phyloP scores from a whole-genome alignment of 2,888 invertebrate genomes.

The Sphaerophoria taeniata region DNA sequence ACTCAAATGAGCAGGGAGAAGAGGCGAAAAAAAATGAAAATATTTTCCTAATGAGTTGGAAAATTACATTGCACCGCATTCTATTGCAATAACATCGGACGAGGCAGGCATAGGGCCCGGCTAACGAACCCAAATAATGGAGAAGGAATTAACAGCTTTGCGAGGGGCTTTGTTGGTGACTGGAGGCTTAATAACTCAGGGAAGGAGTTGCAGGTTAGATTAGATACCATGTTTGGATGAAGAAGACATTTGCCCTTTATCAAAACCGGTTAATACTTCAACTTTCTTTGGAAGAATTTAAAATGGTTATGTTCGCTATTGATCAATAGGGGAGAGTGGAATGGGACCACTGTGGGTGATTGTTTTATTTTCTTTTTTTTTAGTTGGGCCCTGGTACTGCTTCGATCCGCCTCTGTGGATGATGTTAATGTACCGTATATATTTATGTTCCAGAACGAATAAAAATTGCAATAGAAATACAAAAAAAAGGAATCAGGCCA shows the following conservation, averaged over 20 bases:
- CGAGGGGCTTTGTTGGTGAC: not conserved
- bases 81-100: conserved; percentile 47
- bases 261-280: no score
- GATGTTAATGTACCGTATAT: conserved; percentile 42
- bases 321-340: no score
- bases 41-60: conserved; percentile 71
- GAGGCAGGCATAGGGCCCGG: conserved; percentile 17
- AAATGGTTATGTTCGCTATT: no score
- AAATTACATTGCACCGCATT: conserved; percentile 67
- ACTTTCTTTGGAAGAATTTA: no score
- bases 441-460: conserved; percentile 34
- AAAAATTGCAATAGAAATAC: conserved; percentile 6
- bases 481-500: conserved; percentile 42
- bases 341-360: no score
- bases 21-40: conserved; percentile 32
- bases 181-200: not conserved
- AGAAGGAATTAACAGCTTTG: conserved; percentile 8
- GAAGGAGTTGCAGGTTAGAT: not conserved
- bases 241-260: no score
- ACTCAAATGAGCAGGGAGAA: conserved; percentile 42
- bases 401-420: not conserved
- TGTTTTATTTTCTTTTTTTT: no score
- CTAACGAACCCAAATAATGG: conserved; percentile 54
- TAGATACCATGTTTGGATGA: no score
- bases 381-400: not conserved